These are phyloP conservation scores for Podilymbus podiceps DNA, from an alignment of 2,113 vertebrate species.

Conservation along the genomic window DNA sequence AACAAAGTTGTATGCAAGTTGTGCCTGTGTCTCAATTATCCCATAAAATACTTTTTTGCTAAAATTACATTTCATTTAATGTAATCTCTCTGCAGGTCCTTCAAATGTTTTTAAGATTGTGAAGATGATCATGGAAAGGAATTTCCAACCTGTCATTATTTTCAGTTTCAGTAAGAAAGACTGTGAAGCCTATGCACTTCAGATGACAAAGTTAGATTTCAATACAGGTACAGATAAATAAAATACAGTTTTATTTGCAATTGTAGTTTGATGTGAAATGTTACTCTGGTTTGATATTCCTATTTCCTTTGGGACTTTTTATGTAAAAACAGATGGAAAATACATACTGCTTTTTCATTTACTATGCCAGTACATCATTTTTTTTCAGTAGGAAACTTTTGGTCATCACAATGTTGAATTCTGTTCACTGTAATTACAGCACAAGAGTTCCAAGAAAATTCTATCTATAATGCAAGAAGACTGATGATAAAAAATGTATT, in stretches of 20 bases:
- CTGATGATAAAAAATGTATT: not conserved
- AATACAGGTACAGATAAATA: slow-evolving; percentile 83
- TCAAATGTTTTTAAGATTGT: slow-evolving; percentile 99
- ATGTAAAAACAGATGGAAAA: not conserved
- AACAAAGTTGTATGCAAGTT: not conserved
- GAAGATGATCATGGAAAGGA: slow-evolving; percentile 99
- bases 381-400: not conserved
- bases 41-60: not conserved
- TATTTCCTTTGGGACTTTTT: not conserved
- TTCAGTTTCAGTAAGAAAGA: slow-evolving; percentile 99
- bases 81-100: slow-evolving; percentile 78
- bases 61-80: not conserved
- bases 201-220: slow-evolving; percentile 96
- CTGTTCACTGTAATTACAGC: not conserved
- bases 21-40: not conserved
- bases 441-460: not conserved
- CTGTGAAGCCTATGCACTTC: slow-evolving; percentile 96
- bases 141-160: slow-evolving; percentile 98
- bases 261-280: not conserved
- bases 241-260: not conserved
- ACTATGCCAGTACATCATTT: not conserved
- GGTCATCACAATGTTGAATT: not conserved
- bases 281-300: not conserved
- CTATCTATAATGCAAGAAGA: not conserved
- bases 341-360: not conserved